A percentile compares a stretch with the other conserved stretches of the same genome.
phyloP scores from a whole-genome alignment of 1,140 invertebrate genomes.

The Wiebesia pumilae region DNA sequence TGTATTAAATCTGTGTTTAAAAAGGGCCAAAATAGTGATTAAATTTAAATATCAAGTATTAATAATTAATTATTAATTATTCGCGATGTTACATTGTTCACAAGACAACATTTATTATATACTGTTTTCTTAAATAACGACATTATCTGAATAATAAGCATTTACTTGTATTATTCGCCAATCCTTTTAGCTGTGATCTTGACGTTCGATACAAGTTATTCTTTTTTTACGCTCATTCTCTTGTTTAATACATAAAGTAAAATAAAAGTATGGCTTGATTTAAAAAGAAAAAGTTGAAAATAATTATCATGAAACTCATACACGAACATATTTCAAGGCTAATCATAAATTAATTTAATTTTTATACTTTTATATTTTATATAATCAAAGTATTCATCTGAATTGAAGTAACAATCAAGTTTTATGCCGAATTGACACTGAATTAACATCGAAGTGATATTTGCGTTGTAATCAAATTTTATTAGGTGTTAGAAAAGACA shows the following conservation, averaged over 20 bases:
- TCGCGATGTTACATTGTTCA: neutral
- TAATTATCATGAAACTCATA: slow-evolving; percentile 1
- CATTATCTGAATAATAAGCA: neutral
- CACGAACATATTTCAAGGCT: neutral
- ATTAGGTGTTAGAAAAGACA: no score
- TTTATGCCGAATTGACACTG: no score
- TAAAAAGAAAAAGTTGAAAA: neutral
- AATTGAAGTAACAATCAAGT: no score
- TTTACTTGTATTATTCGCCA: neutral
- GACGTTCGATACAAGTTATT: neutral
- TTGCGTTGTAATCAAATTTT: no score
- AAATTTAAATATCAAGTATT: neutral
- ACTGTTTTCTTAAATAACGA: neutral
- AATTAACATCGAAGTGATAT: no score
- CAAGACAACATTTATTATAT: no score
- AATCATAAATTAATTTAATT: neutral
- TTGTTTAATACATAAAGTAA: neutral
- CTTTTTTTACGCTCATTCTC: neutral
- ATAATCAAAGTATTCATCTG: neutral
- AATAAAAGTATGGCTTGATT: neutral
- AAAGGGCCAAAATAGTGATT: neutral
- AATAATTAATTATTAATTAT: neutral
- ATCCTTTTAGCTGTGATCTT: neutral
- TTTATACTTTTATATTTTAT: neutral
- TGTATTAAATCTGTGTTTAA: neutral